These are phyloP conservation scores for Epizoanthus stellaris DNA, from an alignment of 92 coral and sea anemone species.

Conservation along the genomic window DNA sequence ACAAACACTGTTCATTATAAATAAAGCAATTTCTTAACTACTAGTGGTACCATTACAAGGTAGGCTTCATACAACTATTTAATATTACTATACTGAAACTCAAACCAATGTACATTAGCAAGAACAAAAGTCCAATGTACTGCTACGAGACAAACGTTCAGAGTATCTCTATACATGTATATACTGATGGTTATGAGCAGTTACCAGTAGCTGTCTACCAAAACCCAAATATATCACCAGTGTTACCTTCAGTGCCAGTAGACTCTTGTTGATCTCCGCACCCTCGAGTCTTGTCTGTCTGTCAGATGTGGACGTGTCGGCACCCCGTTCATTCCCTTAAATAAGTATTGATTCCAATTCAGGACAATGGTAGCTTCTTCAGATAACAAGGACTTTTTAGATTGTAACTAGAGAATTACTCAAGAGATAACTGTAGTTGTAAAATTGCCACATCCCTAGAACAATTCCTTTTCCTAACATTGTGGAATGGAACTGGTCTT, in stretches of 20 bases:
- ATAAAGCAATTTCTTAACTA: too few relatives aligned
- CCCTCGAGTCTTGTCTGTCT: constrained; percentile 97
- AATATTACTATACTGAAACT: too few relatives aligned
- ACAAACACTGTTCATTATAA: too few relatives aligned
- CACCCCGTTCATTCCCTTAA: constrained; percentile 94
- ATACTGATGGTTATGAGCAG: not conserved
- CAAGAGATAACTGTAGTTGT: too few relatives aligned
- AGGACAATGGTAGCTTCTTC: too few relatives aligned
- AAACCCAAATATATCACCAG: not conserved
- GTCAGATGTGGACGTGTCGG: constrained; percentile 95
- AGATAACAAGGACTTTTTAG: too few relatives aligned
- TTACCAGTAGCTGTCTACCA: not conserved
- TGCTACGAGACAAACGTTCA: not conserved
- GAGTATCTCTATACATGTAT: not conserved
- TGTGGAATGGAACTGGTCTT: too few relatives aligned
- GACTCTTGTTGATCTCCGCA: constrained; percentile 97
- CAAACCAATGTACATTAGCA: not conserved
- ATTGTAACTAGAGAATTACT: too few relatives aligned
- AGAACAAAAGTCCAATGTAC: not conserved
- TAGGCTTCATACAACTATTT: too few relatives aligned
- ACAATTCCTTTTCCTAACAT: too few relatives aligned
- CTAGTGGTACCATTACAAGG: too few relatives aligned
- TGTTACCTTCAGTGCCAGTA: constrained; percentile 90
- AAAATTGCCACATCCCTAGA: too few relatives aligned
- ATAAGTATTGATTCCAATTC: not conserved